Base-by-base conservation (phyloP, 2,888 invertebrate species). In the Rutpela maculata region DNA sequence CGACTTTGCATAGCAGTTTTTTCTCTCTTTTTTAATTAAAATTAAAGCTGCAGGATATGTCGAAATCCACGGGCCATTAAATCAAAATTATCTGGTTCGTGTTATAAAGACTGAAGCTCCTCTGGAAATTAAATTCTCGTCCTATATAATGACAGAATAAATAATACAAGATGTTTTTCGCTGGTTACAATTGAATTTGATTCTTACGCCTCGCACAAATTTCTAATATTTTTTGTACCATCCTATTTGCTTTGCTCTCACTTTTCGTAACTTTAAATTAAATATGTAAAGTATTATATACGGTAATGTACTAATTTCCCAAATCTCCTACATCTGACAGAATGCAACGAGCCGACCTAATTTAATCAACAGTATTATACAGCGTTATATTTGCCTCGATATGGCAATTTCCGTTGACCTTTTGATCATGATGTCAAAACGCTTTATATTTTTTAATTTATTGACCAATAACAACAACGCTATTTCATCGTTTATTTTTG, bases 221-320 rank as follows among this genome's bases (percentile, higher is more conserved):
- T 50, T 50, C 50, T 50, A 50, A 50, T 50, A 43, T 50, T 50
- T 50, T 50, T 50, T 50, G 50, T 50, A n/a, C 50, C 50, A 50
- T 50, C n/a, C n/a, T 15, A 50, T 50, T 50, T 50, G 50, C 50
- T 15, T 6, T 50, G 50, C 50, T 50, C 50, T 50, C 50, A 50
- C 50, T 50, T 50, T 50, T 3, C 50, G 50, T 50, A 50, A 50
- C 50, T n/a, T 1, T n/a, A 50, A n/a, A 50, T 50, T n/a, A n/a
- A 50, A 50, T 50, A 50, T 50, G 50, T 50, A n/a, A 15, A 50
- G n/a, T 50, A 50, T 50, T 50, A 50, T 50, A n/a, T n/a, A 50
- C 43, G 43, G 43, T 43, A 43, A 43, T 43, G 15, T 12, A 15
- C 50, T 50, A 50, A 50, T n/a, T 50, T 50, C 12, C 50, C 50